Evolutionary conservation across 2,888 invertebrate species (phyloP), one percentile per base, ranked within the genome.

Genomic region (Malthinus flaveolus): DNA sequence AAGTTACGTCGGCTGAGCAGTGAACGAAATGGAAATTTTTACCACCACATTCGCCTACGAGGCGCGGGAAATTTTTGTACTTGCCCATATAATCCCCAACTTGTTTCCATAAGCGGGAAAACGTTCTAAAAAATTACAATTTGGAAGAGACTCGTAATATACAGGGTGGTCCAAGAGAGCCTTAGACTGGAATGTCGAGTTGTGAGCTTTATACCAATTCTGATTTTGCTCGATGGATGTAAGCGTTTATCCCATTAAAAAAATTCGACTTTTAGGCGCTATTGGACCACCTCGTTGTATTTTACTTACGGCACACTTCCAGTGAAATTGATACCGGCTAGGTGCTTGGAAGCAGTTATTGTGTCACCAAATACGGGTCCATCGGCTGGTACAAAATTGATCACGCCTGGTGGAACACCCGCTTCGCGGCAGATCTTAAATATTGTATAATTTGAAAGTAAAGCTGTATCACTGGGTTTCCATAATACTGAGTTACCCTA

Each of bases 21-120:
- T 99, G 99, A 31, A 99, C 83, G 72, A 99, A 96, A 78, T 99
- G 99, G 78, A 92, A 99, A 81, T 99, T 99, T 79, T 99, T 99
- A 31, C 99, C 99, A 50, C 99, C 99, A 79, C 97, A 98, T 81
- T 99, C 99, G 59, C 93, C 91, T 70, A 97, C 90, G 52, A 99
- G 80, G 65, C 97, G 86, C 0, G 99, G 99, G 78, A 95, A 99
- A 74, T 93, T 94, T 39, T 80, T 83, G 77, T 97, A 99, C 1
- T 78, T 85, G 67, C 85, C 83, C 39, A 99, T 84, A 75, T 97
- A 97, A 63, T 91, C 82, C 11, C 93, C 97, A 32, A 97, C 95
- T 77, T 93, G 91, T 68, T 87, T 87, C 97, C 97, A 99, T 44
- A 99, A 78, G 68, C 90, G 87, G 73, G 91, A 91, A 78, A 97